Evolutionary conservation across 2,797 vertebrate genomes (phyloP).

Genomic region (Denticeps clupeoides): DNA sequence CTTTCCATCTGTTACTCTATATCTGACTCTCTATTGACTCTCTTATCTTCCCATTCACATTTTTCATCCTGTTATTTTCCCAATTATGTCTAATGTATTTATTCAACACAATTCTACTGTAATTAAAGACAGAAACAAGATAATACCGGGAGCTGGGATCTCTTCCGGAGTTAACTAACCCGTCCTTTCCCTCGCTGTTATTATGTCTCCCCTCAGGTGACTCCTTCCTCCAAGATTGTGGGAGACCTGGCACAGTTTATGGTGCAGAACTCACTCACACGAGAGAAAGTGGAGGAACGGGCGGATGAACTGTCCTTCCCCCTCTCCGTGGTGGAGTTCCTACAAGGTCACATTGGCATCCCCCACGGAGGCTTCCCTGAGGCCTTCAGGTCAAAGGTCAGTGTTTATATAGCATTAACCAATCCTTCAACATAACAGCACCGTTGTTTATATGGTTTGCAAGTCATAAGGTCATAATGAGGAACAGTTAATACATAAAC

Average conservation of each 20-base stretch:
- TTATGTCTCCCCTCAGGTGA: slow-evolving; percentile 78
- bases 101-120: too few relatives aligned
- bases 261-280: slow-evolving; percentile 76
- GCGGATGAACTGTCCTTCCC: slow-evolving; percentile 85
- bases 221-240: slow-evolving; percentile 83
- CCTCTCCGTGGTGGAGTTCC: slow-evolving; percentile 78
- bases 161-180: too few relatives aligned
- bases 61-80: neutral
- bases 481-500: too few relatives aligned
- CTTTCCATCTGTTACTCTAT: neutral
- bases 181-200: too few relatives aligned
- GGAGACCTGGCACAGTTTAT: slow-evolving; percentile 90
- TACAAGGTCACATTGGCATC: slow-evolving; percentile 78
- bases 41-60: neutral
- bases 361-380: slow-evolving; percentile 85
- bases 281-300: slow-evolving; percentile 65
- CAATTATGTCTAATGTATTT: too few relatives aligned
- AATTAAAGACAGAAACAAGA: too few relatives aligned
- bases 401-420: neutral
- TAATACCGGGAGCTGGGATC: too few relatives aligned
- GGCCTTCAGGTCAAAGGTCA: slow-evolving; percentile 75
- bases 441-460: too few relatives aligned
- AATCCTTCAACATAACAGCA: neutral
- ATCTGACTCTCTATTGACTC: neutral
- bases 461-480: too few relatives aligned